These are phyloP conservation scores for Caracal caracal DNA, from an alignment of 2,113 vertebrate genomes.

Conservation along the genomic window DNA sequence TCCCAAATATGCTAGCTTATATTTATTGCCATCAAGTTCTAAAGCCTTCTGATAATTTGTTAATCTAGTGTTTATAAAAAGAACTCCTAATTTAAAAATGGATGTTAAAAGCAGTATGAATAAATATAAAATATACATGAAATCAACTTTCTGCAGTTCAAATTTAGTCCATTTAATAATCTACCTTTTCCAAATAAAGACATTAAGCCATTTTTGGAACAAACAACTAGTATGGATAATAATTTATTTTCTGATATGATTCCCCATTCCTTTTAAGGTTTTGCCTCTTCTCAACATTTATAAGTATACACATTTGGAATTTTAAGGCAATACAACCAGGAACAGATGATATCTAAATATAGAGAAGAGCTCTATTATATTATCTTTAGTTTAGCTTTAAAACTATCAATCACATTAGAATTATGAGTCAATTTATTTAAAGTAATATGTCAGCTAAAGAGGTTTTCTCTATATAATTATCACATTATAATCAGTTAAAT, in stretches of 20 bases:
- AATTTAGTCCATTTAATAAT: not conserved
- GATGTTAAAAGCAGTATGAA: constrained; percentile 1
- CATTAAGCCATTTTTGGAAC: not conserved
- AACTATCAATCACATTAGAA: constrained; percentile 22
- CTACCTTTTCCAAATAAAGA: not conserved
- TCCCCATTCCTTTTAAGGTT: not conserved
- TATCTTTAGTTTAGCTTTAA: constrained; percentile 53
- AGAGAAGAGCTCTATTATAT: constrained; percentile 40
- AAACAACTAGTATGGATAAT: not conserved
- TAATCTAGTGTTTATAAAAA: not conserved
- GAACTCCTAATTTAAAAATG: not conserved
- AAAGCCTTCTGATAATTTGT: not conserved
- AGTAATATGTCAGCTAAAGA: constrained; percentile 47
- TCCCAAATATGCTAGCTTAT: not conserved
- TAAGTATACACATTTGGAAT: not conserved
- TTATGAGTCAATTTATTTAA: constrained; percentile 34
- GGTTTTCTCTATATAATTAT: constrained; percentile 8
- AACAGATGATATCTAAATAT: constrained; percentile 59
- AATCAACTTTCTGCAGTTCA: not conserved
- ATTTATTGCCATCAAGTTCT: not conserved
- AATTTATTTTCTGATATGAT: not conserved
- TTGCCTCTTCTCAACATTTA: not conserved
- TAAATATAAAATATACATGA: not conserved
- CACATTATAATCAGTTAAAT: constrained; percentile 34
- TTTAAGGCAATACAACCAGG: not conserved